Evolutionary conservation across 1,140 invertebrate genomes (phyloP).

Genomic region (Thalassaphorura encarpata): DNA sequence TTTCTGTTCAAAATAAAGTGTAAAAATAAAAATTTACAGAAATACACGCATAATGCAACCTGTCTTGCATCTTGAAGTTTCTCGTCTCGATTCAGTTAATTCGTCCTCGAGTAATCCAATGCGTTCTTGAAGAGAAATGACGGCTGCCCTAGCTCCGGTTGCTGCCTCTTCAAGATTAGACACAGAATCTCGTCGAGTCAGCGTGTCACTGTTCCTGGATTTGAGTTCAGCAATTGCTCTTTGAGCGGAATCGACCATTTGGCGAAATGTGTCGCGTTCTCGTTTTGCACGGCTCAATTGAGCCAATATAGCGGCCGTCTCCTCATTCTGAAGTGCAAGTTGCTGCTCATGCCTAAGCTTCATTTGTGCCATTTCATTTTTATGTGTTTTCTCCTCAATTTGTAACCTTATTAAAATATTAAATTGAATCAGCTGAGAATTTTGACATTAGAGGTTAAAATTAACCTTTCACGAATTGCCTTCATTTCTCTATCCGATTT

Average conservation of each 20-base stretch:
- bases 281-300: slow-evolving; percentile 68
- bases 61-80: slow-evolving; percentile 71
- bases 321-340: slow-evolving; percentile 70
- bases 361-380: slow-evolving; percentile 70
- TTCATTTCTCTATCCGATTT: slow-evolving; percentile 60
- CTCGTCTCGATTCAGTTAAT: slow-evolving; percentile 67
- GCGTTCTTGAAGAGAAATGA: slow-evolving; percentile 60
- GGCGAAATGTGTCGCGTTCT: slow-evolving; percentile 80
- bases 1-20: too few species aligned
- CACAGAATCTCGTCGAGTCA: slow-evolving; percentile 10
- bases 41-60: too few species aligned
- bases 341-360: slow-evolving; percentile 82
- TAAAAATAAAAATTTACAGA: too few species aligned
- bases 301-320: slow-evolving; percentile 70
- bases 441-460: neutral
- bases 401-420: neutral
- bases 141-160: slow-evolving; percentile 43
- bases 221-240: slow-evolving; percentile 69
- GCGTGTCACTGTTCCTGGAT: slow-evolving; percentile 13
- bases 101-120: slow-evolving; percentile 77
- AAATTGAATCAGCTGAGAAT: slow-evolving; percentile 1
- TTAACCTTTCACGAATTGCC: slow-evolving; percentile 53
- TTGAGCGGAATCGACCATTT: slow-evolving; percentile 77
- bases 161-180: slow-evolving; percentile 37
- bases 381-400: slow-evolving; percentile 61